These are phyloP conservation scores for Hirudinaria manillensis DNA, from an alignment of 2,888 invertebrate genomes.

Conservation along the genomic window DNA sequence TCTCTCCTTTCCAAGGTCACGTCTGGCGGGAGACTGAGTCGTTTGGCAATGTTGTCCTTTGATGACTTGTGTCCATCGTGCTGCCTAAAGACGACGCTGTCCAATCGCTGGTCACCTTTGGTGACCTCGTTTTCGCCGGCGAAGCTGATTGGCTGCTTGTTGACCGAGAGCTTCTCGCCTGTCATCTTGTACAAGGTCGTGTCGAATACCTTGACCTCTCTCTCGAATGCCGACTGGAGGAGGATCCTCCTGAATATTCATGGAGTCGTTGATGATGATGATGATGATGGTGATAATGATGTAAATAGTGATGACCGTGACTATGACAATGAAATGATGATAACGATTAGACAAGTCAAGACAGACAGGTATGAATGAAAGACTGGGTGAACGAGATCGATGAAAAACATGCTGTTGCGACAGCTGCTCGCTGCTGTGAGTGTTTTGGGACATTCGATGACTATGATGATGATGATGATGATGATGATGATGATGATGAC, in stretches of 20 bases:
- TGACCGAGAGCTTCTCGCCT: not conserved
- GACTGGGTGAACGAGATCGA: no score
- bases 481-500: no score
- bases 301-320: no score
- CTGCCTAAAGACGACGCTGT: not conserved
- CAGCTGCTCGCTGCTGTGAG: no score
- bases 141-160: not conserved
- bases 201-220: not conserved
- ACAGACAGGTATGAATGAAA: no score
- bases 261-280: no score
- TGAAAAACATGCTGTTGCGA: no score
- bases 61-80: not conserved
- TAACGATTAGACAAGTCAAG: no score
- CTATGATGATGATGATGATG: no score
- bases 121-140: not conserved
- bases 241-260: not conserved
- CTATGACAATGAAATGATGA: no score
- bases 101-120: not conserved
- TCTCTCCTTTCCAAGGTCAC: not conserved
- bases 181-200: constrained; percentile 7
- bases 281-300: no score
- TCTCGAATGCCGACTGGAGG: not conserved
- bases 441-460: no score
- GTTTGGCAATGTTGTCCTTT: not conserved
- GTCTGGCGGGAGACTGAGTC: constrained; percentile 1